A percentile compares a stretch with the other conserved stretches of the same genome.
These are phyloP conservation scores for Aphelenchoides fujianensis DNA, from an alignment of 1,140 invertebrate genomes.

Conservation along the genomic window DNA sequence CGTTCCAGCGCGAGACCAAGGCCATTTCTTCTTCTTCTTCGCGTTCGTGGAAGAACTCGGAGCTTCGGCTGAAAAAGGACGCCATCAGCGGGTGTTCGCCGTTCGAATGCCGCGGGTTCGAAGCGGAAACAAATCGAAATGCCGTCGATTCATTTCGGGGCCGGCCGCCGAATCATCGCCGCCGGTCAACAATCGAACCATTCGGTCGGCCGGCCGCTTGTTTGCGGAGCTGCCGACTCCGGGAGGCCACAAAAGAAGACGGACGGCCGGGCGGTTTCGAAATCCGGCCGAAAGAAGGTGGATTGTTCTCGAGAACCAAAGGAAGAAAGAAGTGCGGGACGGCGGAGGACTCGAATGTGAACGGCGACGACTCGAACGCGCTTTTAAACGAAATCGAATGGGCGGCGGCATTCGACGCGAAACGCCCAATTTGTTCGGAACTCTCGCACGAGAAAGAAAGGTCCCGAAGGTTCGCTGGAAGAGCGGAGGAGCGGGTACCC, in stretches of 20 bases:
- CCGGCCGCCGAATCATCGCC: not conserved
- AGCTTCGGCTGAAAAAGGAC: not conserved
- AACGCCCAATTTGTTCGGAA: slow-evolving; percentile 5
- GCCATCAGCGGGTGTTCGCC: not conserved
- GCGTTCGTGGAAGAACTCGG: no score
- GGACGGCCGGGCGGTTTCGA: not conserved
- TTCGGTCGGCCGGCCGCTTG: not conserved
- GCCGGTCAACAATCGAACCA: not conserved
- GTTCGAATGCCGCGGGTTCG: not conserved
- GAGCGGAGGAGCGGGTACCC: no score
- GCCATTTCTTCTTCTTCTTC: slow-evolving; percentile 32
- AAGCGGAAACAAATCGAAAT: not conserved
- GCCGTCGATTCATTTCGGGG: no score
- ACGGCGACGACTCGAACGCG: not conserved
- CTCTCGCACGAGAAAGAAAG: no score
- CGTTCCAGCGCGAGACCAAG: slow-evolving; percentile 30
- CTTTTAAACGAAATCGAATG: not conserved
- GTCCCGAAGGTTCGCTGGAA: no score
- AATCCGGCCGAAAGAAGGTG: not conserved
- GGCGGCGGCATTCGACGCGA: not conserved
- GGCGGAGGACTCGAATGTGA: not conserved
- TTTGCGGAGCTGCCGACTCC: no score
- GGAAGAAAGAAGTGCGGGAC: not conserved
- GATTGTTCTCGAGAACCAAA: not conserved
- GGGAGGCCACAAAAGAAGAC: no score